Base-by-base conservation (phyloP, 2,797 vertebrate species). In the Anabacerthia variegaticeps region DNA sequence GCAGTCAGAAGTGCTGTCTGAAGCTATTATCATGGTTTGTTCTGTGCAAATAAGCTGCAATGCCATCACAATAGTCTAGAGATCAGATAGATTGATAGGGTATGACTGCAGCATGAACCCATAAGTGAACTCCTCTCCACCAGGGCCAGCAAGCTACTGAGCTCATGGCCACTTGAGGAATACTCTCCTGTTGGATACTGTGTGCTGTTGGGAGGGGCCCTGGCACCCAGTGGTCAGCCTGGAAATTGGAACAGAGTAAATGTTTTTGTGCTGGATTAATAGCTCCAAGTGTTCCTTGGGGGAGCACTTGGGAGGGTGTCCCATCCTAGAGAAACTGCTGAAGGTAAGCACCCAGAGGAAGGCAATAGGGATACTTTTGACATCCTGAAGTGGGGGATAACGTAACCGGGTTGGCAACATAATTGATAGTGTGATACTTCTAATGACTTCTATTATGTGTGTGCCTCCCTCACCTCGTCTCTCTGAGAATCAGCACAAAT, bases 341-440 rank as follows among this genome's bases (percentile, higher is more conserved):
- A 59, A 49, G 11, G 6, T 41, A 67, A 48, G 9, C 2, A 7
- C 14, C 27, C 39, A 73, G 51, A 55, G 7, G 43, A 79, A 48
- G 46, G 30, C 0, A 7, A 28, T 30, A 65, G 27, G 32, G 20
- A 67, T 39, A 21, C 13, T 72, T 88, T 6, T 34, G 26, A 9
- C 28, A 39, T 48, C 19, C 55, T 58, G n/a, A 51, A 69, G 54
- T 36, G 39, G 34, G 20, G 75, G 43, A 23, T 51, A 75, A 65
- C 7, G 16, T 37, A 51, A 37, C 10, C 0, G 3, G 32, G 17
- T 49, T 73, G n/a, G 58, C 73, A 92, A 12, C 0, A 1, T 18
- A 87, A 55, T 10, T 78, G 51, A 34, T 74, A 66, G 48, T 54
- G 26, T 14, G 32, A 39, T 68, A 12, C 24, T 79, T 65, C n/a